These are phyloP conservation scores for Aurelia sp. DNA, from an alignment of 30 jellyfish, hydroid and myxozoan genomes.

Conservation along the genomic window DNA sequence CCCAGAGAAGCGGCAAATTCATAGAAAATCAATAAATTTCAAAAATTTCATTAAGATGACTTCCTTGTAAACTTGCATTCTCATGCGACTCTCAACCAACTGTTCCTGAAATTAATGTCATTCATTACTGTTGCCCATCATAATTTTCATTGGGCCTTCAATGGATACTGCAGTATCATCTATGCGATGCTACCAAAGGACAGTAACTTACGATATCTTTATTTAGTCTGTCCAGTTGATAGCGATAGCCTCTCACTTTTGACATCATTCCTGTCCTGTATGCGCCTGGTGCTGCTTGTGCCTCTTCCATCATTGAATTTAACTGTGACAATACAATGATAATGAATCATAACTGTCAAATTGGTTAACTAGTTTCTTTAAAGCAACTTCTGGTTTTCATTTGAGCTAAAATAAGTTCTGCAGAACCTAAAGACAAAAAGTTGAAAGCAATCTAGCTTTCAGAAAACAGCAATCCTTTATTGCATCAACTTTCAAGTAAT, in stretches of 20 bases:
- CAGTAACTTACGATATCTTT: conserved; percentile 79
- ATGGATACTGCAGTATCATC: not conserved
- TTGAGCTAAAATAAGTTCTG: no score
- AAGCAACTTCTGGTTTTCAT: no score
- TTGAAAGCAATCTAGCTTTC: not conserved
- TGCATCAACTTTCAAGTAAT: no score
- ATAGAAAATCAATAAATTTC: no score
- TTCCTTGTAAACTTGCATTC: no score
- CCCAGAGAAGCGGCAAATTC: no score
- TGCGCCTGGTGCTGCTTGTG: conserved; percentile 95
- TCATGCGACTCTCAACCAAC: no score
- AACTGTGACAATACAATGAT: conserved; percentile 29
- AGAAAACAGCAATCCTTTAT: not conserved
- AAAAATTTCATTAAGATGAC: no score
- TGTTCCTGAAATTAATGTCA: no score
- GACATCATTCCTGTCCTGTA: conserved; percentile 84
- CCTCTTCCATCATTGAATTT: conserved; percentile 85
- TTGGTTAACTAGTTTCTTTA: no score
- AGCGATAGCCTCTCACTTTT: conserved; percentile 79
- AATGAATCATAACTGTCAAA: no score
- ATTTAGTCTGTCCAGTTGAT: conserved; percentile 74
- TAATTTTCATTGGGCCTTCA: not conserved
- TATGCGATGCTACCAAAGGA: not conserved
- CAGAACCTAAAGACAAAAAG: not conserved
- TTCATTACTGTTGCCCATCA: not conserved